A percentile compares a stretch with the other conserved stretches of the same genome.
Evolutionary conservation across 2,888 invertebrate species (phyloP).

Genomic region (Mythimna loreyi): DNA sequence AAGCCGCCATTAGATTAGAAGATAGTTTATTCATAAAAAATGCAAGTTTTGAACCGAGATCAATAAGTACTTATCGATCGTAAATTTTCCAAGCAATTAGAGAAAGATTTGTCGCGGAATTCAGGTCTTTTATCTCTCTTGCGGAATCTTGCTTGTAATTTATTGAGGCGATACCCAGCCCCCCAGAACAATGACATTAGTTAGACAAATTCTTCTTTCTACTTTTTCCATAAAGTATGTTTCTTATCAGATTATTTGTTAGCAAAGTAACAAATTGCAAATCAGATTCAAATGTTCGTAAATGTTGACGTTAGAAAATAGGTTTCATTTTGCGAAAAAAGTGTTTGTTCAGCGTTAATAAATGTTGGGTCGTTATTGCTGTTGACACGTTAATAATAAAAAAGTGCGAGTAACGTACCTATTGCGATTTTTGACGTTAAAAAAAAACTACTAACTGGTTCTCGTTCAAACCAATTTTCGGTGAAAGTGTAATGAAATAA

Average conservation of each 20-base stretch:
- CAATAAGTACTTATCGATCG: slow-evolving; percentile 24
- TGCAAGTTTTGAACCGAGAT: background rate
- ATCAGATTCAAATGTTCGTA: slow-evolving; percentile 13
- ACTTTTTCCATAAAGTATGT: slow-evolving; percentile 11
- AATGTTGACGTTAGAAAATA: slow-evolving; percentile 21
- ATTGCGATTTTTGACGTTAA: too few species aligned
- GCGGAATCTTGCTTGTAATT: slow-evolving; percentile 47
- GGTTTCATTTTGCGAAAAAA: slow-evolving; percentile 7
- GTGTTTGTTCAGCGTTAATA: background rate
- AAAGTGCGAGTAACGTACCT: too few species aligned
- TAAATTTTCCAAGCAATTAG: slow-evolving; percentile 41
- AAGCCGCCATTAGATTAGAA: background rate
- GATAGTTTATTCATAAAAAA: background rate
- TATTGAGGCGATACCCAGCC: slow-evolving; percentile 26
- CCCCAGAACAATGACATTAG: slow-evolving; percentile 27
- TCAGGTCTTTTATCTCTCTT: slow-evolving; percentile 45
- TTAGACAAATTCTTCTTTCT: slow-evolving; percentile 24
- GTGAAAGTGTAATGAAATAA: too few species aligned
- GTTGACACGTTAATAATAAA: background rate
- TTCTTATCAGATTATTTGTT: slow-evolving; percentile 33
- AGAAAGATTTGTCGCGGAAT: slow-evolving; percentile 44
- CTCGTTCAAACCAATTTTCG: too few species aligned
- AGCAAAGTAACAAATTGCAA: slow-evolving; percentile 18
- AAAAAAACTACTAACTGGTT: too few species aligned
- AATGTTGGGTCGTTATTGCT: background rate